Conservation (phyloP, 2,797 vertebrate genomes). For the Aeoliscus strigatus region DNA sequence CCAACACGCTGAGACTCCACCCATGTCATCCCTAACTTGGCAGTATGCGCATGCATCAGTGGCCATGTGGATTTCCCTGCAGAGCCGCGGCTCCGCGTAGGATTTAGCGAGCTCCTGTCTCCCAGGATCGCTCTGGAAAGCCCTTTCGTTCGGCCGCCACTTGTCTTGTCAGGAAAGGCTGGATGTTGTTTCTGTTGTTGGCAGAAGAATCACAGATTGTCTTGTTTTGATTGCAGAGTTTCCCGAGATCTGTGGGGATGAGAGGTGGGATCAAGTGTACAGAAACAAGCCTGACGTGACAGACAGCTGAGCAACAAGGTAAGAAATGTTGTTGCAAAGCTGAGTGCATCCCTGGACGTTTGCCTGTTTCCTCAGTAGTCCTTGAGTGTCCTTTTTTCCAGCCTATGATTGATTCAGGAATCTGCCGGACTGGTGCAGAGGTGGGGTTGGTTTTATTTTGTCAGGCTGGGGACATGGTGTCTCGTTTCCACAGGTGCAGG, state of each 20-base stretch:
- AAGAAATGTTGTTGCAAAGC: conserved; percentile 24
- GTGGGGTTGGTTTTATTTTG: conserved; percentile 31
- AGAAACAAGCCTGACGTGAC: conserved; percentile 18
- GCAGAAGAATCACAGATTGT: conserved; percentile 29
- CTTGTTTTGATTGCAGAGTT: conserved; percentile 57
- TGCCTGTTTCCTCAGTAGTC: background rate
- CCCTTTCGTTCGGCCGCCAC: conserved; percentile 10
- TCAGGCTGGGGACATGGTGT: conserved; percentile 27
- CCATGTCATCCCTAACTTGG: conserved; percentile 50
- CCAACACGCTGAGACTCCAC: conserved; percentile 36
- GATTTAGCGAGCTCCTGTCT: conserved; percentile 26
- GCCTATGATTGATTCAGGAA: too few relatives aligned
- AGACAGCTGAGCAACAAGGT: conserved; percentile 37
- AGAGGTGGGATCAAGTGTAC: conserved; percentile 30
- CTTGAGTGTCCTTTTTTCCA: conserved; percentile 9
- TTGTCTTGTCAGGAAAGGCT: conserved; percentile 8
- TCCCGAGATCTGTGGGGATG: conserved; percentile 32
- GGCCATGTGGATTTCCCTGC: conserved; percentile 49
- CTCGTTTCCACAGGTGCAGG: conserved; percentile 50
- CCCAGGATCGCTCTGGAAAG: conserved; percentile 11
- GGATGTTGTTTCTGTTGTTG: conserved; percentile 15
- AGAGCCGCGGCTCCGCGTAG: conserved; percentile 24
- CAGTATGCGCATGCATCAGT: conserved; percentile 43
- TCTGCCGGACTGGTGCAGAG: too few relatives aligned
- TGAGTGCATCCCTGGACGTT: background rate